These are phyloP conservation scores for Ypsolopha scabrella DNA, from an alignment of 2,888 invertebrate species.

Conservation along the genomic window DNA sequence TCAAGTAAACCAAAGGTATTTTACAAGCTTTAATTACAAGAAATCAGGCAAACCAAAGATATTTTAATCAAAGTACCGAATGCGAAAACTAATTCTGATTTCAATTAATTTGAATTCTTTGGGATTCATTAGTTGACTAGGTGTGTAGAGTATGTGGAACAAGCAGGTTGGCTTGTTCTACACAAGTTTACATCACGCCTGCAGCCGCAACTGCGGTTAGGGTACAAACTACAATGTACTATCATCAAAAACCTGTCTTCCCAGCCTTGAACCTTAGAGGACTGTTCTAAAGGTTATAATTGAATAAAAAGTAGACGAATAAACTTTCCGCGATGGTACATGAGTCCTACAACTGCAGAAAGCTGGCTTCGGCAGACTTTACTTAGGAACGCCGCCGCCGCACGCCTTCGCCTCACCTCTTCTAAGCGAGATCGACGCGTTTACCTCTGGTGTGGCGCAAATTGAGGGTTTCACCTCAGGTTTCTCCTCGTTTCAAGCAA, in stretches of 20 bases:
- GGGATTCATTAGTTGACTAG: not conserved
- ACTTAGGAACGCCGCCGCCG: slow-evolving; percentile 8
- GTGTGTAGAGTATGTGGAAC: not conserved
- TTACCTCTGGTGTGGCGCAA: slow-evolving; percentile 46
- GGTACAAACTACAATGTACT: slow-evolving; percentile 26
- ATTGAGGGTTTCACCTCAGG: slow-evolving; percentile 64
- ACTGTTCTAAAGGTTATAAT: no score
- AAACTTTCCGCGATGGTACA: not conserved
- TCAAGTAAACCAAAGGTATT: no score
- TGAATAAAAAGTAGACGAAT: not conserved
- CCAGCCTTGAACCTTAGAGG: no score
- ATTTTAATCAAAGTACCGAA: no score
- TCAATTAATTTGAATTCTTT: not conserved
- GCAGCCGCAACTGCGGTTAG: slow-evolving; percentile 16
- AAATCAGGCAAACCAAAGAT: no score
- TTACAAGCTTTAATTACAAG: no score
- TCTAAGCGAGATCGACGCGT: slow-evolving; percentile 41
- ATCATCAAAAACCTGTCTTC: no score
- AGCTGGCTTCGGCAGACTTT: slow-evolving; percentile 10
- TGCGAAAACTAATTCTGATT: not conserved
- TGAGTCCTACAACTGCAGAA: not conserved
- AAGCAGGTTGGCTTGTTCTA: slow-evolving; percentile 12
- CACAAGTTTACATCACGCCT: slow-evolving; percentile 30
- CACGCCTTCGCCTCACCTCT: slow-evolving; percentile 27
- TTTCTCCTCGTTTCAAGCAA: slow-evolving; percentile 61